Percentiles rank a stretch among this genome's conserved stretches.
Conservation (phyloP, 1,140 invertebrate genomes). For the Tigriopus japonicus region DNA sequence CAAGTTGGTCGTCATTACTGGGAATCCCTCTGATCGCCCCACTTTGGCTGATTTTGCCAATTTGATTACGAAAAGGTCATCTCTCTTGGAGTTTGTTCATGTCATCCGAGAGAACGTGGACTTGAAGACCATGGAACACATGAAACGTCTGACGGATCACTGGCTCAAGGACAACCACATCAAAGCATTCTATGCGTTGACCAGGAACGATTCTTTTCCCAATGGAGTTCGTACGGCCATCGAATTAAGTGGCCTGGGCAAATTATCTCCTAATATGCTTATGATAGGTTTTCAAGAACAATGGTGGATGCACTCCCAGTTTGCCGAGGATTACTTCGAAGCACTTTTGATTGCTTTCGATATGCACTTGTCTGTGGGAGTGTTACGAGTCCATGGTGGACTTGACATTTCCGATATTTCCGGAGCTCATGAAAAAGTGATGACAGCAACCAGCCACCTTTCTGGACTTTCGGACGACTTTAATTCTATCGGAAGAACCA, state of each 20-base stretch:
- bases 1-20: constrained; percentile 73
- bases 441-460: neutral
- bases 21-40: constrained; percentile 58
- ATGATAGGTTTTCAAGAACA: constrained; percentile 42
- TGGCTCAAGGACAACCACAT: constrained; percentile 29
- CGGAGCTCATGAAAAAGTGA: neutral
- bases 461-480: no score
- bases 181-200: constrained; percentile 32
- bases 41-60: constrained; percentile 76
- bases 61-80: constrained; percentile 74
- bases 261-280: constrained; percentile 70
- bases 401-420: constrained; percentile 22
- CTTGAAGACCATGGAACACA: neutral
- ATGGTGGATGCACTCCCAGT: constrained; percentile 23
- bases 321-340: constrained; percentile 15
- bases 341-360: constrained; percentile 36
- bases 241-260: constrained; percentile 58
- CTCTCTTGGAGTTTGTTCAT: constrained; percentile 77
- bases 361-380: constrained; percentile 32
- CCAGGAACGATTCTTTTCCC: constrained; percentile 15
- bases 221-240: constrained; percentile 34
- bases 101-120: constrained; percentile 45
- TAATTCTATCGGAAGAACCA: no score
- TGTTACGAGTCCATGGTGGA: constrained; percentile 31
- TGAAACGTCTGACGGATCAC: constrained; percentile 27